Evolutionary conservation across 2,113 vertebrate species (phyloP), one percentile per base, ranked within the genome.

Genomic region (Coptodon bakossiorum): DNA sequence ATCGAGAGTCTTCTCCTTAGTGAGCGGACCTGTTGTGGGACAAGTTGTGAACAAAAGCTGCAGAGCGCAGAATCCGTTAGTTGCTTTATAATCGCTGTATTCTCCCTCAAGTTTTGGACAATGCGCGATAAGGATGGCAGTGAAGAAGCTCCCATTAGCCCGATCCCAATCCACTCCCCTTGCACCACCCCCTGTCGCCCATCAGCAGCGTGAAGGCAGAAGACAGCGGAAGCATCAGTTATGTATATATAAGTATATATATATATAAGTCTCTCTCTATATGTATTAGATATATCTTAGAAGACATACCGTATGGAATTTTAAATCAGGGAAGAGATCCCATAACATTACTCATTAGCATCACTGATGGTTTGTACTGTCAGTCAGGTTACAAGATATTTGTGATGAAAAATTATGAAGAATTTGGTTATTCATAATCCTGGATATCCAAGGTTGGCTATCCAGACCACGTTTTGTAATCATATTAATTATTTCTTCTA

Each of bases 91-190:
- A 80, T n/a, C 38, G 34, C 78, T 56, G 29, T n/a, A 1, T 88
- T 83, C 22, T 82, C 48, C 63, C 38, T 82, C 12, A 80, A 48
- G 88, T 88, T 88, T 88, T 61, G 61, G 40, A 83, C 79, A 9
- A 9, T 22, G 45, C 29, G 31, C 40, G 73, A 73, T 48, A 27
- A 53, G 61, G 45, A 87, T 84, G 78, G 17, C n/a, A 63, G 22
- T 66, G 53, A 80, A 83, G 59, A 88, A 56, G 85, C 87, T 91
- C 73, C 86, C 80, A 7, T 76, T 9, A 38, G 52, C 54, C 82
- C 17, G 85, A 87, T 84, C 80, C 90, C 87, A 89, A 90, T 86
- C 85, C 89, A 87, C 93, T 88, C 85, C 68, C 22, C 84, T 8
- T 52, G 38, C 48, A 83, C 84, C 79, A 24, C 86, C 86, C 90